These are phyloP conservation scores for Epistrophe eligans DNA, from an alignment of 2,888 invertebrate genomes.

Conservation along the genomic window DNA sequence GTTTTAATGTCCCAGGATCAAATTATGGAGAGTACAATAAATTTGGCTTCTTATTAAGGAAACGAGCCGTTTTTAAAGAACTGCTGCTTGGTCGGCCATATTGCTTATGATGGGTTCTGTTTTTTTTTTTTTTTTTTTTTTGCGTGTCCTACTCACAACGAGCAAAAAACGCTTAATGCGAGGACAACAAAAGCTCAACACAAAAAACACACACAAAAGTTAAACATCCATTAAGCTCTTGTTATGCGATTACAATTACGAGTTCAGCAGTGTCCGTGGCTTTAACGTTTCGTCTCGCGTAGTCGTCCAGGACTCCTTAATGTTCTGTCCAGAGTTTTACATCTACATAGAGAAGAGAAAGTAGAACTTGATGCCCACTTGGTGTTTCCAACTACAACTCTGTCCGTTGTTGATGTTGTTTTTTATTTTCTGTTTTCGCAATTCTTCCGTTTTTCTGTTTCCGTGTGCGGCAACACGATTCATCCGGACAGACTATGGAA, in stretches of 20 bases:
- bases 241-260: constrained; percentile 72
- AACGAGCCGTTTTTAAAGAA: constrained; percentile 24
- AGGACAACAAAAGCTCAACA: constrained; percentile 36
- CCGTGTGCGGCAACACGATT: constrained; percentile 52
- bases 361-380: constrained; percentile 54
- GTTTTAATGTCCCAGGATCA: constrained; percentile 11
- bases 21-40: constrained; percentile 7
- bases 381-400: constrained; percentile 20
- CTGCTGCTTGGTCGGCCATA: constrained; percentile 40
- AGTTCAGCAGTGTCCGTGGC: constrained; percentile 52
- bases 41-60: constrained; percentile 44
- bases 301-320: constrained; percentile 8
- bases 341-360: background rate
- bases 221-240: constrained; percentile 71
- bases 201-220: constrained; percentile 43
- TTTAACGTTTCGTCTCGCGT: background rate
- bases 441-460: constrained; percentile 24
- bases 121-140: constrained; percentile 21
- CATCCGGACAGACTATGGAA: constrained; percentile 39
- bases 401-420: constrained; percentile 27
- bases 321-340: background rate
- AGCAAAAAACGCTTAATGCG: constrained; percentile 39
- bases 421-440: constrained; percentile 10
- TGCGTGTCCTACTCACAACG: constrained; percentile 19
- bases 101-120: constrained; percentile 21